Evolutionary conservation across 1,140 invertebrate species (phyloP).

Genomic region (Drosophila lacteicornis): DNA sequence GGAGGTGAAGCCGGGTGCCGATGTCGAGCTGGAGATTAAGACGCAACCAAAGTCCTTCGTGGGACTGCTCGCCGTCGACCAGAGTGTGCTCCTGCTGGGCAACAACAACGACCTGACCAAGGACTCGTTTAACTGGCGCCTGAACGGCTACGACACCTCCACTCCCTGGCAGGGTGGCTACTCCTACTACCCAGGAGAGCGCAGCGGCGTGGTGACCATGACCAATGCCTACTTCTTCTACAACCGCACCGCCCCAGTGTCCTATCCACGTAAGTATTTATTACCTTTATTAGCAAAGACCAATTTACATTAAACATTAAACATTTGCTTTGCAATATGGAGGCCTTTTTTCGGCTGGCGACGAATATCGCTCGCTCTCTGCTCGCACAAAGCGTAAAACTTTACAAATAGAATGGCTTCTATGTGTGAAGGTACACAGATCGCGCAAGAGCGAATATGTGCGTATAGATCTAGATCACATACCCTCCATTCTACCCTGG

Average conservation of each 20-base stretch:
- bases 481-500: too few relatives aligned
- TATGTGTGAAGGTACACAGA: too few relatives aligned
- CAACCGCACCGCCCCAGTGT: conserved; percentile 59
- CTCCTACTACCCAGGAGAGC: conserved; percentile 74
- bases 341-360: too few relatives aligned
- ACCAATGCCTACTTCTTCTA: conserved; percentile 80
- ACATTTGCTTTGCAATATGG: too few relatives aligned
- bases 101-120: conserved; percentile 65
- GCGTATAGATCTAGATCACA: too few relatives aligned
- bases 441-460: too few relatives aligned
- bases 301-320: too few relatives aligned
- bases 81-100: conserved; percentile 91
- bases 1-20: conserved; percentile 89
- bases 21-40: conserved; percentile 90
- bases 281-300: too few relatives aligned
- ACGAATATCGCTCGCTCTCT: too few relatives aligned
- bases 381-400: too few relatives aligned
- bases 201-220: conserved; percentile 73
- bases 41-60: conserved; percentile 94
- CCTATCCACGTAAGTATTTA: conserved; percentile 37
- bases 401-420: too few relatives aligned
- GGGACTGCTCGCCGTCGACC: conserved; percentile 93
- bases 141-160: conserved; percentile 65
- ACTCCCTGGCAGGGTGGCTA: conserved; percentile 80
- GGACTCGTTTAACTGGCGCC: conserved; percentile 80